Evolutionary conservation across 1,140 invertebrate genomes (phyloP).

Genomic region (Onthophagus taurus): DNA sequence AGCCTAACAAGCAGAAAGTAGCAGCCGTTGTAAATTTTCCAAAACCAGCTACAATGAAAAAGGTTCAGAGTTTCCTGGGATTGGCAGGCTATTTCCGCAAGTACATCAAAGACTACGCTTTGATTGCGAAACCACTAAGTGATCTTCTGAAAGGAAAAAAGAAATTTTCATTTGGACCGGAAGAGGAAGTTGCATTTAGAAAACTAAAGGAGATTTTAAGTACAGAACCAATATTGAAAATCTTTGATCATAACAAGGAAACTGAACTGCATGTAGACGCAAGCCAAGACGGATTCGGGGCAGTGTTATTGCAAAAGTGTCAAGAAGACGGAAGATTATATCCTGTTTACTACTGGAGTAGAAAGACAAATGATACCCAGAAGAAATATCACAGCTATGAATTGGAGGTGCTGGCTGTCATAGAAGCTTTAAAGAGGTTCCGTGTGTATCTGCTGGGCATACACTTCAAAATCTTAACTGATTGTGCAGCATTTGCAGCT

Average conservation of each 20-base stretch:
- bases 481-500: slow-evolving; percentile 5
- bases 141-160: slow-evolving; percentile 1
- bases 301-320: slow-evolving; percentile 23
- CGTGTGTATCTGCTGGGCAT: slow-evolving; percentile 8
- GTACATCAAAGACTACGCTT: slow-evolving; percentile 8
- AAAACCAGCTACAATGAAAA: slow-evolving; percentile 6
- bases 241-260: slow-evolving; percentile 21
- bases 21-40: slow-evolving; percentile 7
- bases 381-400: slow-evolving; percentile 8
- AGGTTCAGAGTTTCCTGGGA: slow-evolving; percentile 7
- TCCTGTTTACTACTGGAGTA: slow-evolving; percentile 35
- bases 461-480: slow-evolving; percentile 12
- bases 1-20: slow-evolving; percentile 8
- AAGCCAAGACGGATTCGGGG: slow-evolving; percentile 24
- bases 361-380: slow-evolving; percentile 27
- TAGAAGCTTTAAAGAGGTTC: slow-evolving; percentile 10
- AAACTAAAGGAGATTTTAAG: slow-evolving; percentile 16
- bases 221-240: slow-evolving; percentile 16
- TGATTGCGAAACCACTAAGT: slow-evolving; percentile 7
- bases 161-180: not conserved
- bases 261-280: slow-evolving; percentile 32
- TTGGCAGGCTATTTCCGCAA: slow-evolving; percentile 2
- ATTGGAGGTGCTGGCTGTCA: slow-evolving; percentile 5
- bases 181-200: not conserved
- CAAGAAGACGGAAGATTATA: not conserved